A percentile compares a stretch with the other conserved stretches of the same genome.
phyloP scores from a whole-genome alignment of 53 echinoderm and acorn worm genomes.

The Apostichopus leukothele region DNA sequence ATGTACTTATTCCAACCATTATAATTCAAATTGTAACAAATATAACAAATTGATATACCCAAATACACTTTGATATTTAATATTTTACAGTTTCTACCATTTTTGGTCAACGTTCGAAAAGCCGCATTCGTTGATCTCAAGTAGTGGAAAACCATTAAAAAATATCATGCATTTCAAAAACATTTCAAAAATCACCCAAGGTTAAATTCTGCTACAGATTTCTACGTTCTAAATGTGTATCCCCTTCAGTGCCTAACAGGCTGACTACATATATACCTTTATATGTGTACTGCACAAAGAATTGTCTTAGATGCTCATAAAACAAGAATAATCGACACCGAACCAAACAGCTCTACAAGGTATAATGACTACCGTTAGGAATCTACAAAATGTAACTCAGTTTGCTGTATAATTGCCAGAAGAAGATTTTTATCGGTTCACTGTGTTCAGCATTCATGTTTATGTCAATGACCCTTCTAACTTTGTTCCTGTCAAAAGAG shows the following conservation, averaged over 20 bases:
- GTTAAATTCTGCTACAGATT: too few species aligned
- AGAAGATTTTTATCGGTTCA: neutral
- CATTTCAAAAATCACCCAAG: too few species aligned
- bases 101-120: too few species aligned
- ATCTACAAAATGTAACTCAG: neutral
- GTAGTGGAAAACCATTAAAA: too few species aligned
- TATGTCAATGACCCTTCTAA: conserved; percentile 42
- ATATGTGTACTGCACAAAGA: neutral
- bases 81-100: too few species aligned
- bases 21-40: too few species aligned
- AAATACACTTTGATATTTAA: too few species aligned
- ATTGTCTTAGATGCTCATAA: neutral
- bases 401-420: neutral
- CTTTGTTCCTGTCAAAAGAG: conserved; percentile 39
- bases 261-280: neutral
- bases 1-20: too few species aligned
- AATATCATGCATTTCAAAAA: too few species aligned
- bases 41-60: too few species aligned
- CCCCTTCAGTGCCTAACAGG: neutral
- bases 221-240: too few species aligned
- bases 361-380: neutral
- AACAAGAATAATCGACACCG: neutral
- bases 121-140: too few species aligned
- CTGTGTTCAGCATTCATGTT: conserved; percentile 36
- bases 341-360: neutral